Percentiles rank a stretch among this genome's conserved stretches.
Conservation (phyloP, 2,113 vertebrate genomes). For the Apeltes quadracus region DNA sequence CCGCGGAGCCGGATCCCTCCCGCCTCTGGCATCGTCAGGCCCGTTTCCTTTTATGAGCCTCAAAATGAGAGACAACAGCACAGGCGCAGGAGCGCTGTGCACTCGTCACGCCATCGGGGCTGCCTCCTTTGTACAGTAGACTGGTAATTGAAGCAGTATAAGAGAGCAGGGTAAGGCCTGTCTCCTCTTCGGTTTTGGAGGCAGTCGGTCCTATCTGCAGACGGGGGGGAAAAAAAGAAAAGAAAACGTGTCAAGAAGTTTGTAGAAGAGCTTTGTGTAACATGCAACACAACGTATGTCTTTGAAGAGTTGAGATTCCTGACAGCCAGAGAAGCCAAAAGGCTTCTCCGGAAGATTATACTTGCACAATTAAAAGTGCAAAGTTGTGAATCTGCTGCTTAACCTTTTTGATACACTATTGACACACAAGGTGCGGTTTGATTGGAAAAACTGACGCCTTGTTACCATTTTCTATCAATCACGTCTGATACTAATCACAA, state of each 20-base stretch:
- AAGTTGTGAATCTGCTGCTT: not conserved
- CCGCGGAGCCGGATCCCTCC: slow-evolving; percentile 64
- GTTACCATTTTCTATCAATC: slow-evolving; percentile 14
- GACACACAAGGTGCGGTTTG: slow-evolving; percentile 7
- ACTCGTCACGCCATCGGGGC: slow-evolving; percentile 68
- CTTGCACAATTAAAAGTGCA: no score
- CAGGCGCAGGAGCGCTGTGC: slow-evolving; percentile 64
- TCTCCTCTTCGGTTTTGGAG: slow-evolving; percentile 67
- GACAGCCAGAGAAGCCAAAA: slow-evolving; percentile 40
- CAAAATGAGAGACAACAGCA: slow-evolving; percentile 75
- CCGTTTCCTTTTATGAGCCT: slow-evolving; percentile 82
- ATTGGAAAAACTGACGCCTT: not conserved
- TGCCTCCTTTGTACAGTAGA: slow-evolving; percentile 73
- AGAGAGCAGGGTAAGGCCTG: slow-evolving; percentile 63
- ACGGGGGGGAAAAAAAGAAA: slow-evolving; percentile 14
- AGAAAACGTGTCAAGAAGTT: slow-evolving; percentile 62
- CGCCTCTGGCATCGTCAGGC: slow-evolving; percentile 79
- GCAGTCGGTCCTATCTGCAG: slow-evolving; percentile 68
- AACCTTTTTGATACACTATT: slow-evolving; percentile 14
- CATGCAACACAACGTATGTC: slow-evolving; percentile 52
- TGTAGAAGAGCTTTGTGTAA: slow-evolving; percentile 64
- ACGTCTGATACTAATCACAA: slow-evolving; percentile 29
- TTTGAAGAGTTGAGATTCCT: slow-evolving; percentile 70
- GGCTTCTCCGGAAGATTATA: slow-evolving; percentile 35
- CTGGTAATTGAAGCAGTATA: slow-evolving; percentile 72